Evolutionary conservation across 2,113 vertebrate genomes (phyloP).

Genomic region (Python bivittatus): DNA sequence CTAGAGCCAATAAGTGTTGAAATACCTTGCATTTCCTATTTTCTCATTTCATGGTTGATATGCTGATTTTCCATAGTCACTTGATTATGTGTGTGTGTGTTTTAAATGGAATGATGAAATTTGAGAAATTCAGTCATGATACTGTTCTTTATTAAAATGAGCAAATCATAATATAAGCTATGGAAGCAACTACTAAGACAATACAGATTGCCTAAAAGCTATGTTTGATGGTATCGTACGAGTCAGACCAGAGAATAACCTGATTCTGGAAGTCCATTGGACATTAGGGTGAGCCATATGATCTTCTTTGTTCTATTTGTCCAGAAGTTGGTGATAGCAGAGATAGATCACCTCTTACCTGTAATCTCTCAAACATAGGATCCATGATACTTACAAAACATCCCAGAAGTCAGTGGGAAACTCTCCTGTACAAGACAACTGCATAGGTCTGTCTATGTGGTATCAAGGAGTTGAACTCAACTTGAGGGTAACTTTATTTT

Average conservation of each 20-base stretch:
- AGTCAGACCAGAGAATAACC: not conserved
- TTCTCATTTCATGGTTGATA: not conserved
- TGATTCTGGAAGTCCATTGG: not conserved
- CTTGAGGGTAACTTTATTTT: not conserved
- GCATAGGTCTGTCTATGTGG: not conserved
- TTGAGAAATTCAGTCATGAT: not conserved
- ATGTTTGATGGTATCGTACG: not conserved
- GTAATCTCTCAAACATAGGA: not conserved
- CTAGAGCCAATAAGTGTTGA: not conserved
- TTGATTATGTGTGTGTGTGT: not conserved
- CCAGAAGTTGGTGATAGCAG: not conserved
- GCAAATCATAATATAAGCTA: not conserved
- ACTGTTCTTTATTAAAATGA: not conserved
- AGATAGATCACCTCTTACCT: not conserved
- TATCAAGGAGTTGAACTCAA: not conserved
- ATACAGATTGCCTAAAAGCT: not conserved
- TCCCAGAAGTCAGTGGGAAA: not conserved
- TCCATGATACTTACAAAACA: not conserved
- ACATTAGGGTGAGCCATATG: not conserved
- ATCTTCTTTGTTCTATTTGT: not conserved
- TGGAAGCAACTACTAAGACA: not conserved
- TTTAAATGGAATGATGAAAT: not conserved
- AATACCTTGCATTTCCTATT: not conserved
- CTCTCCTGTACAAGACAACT: not conserved
- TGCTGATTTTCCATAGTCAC: not conserved